A percentile compares a stretch with the other conserved stretches of the same genome.
Evolutionary conservation across 2,113 vertebrate genomes (phyloP).

Genomic region (Plotosus lineatus): DNA sequence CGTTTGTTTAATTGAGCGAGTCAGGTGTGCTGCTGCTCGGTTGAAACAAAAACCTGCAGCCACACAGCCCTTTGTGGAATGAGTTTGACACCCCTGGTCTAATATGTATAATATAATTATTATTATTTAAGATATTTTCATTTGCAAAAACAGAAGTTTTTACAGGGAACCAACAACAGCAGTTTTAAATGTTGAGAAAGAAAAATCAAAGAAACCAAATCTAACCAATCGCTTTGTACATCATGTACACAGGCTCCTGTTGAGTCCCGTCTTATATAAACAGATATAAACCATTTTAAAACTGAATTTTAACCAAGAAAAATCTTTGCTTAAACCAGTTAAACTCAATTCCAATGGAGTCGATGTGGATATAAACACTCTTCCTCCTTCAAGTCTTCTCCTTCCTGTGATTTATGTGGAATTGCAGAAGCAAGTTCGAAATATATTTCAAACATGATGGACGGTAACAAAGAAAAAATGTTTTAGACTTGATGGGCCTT

Average conservation of each 20-base stretch:
- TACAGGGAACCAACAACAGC: not conserved
- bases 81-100: too few relatives aligned
- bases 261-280: not conserved
- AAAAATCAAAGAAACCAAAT: not conserved
- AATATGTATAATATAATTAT: not conserved
- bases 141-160: not conserved
- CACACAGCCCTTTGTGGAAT: too few relatives aligned
- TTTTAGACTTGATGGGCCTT: not conserved
- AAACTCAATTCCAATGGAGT: too few relatives aligned
- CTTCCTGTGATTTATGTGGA: not conserved
- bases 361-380: too few relatives aligned
- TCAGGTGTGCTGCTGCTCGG: too few relatives aligned
- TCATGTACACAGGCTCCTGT: not conserved
- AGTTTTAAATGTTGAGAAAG: not conserved
- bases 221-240: too few relatives aligned
- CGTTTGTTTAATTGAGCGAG: too few relatives aligned
- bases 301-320: not conserved
- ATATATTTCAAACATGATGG: not conserved
- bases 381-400: not conserved
- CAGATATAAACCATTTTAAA: not conserved
- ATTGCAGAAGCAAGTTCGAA: not conserved
- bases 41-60: too few relatives aligned
- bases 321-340: too few relatives aligned
- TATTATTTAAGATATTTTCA: not conserved
- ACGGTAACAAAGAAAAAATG: not conserved